Evolutionary conservation across 2,113 vertebrate genomes (phyloP), one percentile per base, ranked within the genome.

Genomic region (Octodon degus): DNA sequence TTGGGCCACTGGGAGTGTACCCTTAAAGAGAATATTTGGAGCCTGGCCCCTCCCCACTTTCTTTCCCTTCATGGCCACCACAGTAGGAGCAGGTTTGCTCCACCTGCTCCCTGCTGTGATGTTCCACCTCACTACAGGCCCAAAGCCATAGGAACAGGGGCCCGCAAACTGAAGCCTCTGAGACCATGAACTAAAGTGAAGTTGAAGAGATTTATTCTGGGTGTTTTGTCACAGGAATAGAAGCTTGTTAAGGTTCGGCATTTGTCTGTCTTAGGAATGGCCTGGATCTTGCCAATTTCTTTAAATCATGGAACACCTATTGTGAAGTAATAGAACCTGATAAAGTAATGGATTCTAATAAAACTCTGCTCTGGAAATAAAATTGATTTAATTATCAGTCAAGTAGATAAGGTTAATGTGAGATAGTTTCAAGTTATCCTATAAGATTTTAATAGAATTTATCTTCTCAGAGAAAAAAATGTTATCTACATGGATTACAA

Each of bases 301-400:
- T 90, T 95, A 94, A 95, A 74, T 94, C 79, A 85, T 22, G 85
- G 88, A 90, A 83, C 63, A 95, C 63, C 86, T 90, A 68, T 58
- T 81, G 34, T 86, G 84, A 94, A 47, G 58, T 89, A 94, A 95
- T 27, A 60, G 63, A 70, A 96, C 13, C 84, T 97, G 93, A 88
- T 60, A 94, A 96, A 90, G 72, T 81, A 74, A 96, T 87, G 68
- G n/a, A 63, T 63, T 89, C 40, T 92, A 91, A 93, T 85, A 95
- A 92, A 94, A 85, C 76, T 67, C 63, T 14, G 24, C 20, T 82
- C 70, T 88, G 80, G 92, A 97, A 96, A 90, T 96, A 96, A 97
- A 96, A 89, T 17, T 87, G 58, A 92, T 92, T 85, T 92, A 91
- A 96, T 97, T 97, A 93, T 97, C 25, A 30, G 93, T 87, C 89